Conservation (phyloP, 1,140 invertebrate species). For the Proctacanthus coquilletti region DNA sequence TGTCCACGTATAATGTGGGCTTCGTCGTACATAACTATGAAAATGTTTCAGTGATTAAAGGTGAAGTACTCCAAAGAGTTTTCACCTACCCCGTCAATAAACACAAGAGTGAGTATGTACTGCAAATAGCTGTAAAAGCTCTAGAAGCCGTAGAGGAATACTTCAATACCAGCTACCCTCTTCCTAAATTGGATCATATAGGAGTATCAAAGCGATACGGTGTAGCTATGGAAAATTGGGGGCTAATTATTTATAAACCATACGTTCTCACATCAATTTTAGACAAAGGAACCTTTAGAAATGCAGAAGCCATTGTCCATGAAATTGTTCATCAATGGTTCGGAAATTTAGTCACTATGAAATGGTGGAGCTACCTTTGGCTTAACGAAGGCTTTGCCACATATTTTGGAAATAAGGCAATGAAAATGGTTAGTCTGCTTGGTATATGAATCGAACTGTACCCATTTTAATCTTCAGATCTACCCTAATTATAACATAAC, state of each 20-base stretch:
- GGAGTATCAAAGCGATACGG: conserved; percentile 64
- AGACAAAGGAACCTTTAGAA: conserved; percentile 7
- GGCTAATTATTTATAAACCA: conserved; percentile 53
- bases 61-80: conserved; percentile 34
- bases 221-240: conserved; percentile 78
- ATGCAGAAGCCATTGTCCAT: conserved; percentile 33
- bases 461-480: not conserved
- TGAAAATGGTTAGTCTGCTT: conserved; percentile 9
- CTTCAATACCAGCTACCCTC: conserved; percentile 31
- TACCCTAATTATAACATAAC: not conserved
- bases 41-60: conserved; percentile 16
- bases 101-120: conserved; percentile 37
- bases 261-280: conserved; percentile 9
- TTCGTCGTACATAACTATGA: conserved; percentile 54
- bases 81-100: conserved; percentile 41
- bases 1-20: conserved; percentile 62
- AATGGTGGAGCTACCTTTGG: conserved; percentile 31
- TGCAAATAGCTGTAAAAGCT: conserved; percentile 36
- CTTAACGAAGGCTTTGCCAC: conserved; percentile 51
- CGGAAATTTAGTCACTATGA: conserved; percentile 47
- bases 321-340: conserved; percentile 56
- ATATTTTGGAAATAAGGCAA: conserved; percentile 49
- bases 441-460: not conserved
- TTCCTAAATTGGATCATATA: conserved; percentile 47
- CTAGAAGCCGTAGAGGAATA: conserved; percentile 35